Evolutionary conservation across 2,113 vertebrate species (phyloP).

Genomic region (Hassar affinis): DNA sequence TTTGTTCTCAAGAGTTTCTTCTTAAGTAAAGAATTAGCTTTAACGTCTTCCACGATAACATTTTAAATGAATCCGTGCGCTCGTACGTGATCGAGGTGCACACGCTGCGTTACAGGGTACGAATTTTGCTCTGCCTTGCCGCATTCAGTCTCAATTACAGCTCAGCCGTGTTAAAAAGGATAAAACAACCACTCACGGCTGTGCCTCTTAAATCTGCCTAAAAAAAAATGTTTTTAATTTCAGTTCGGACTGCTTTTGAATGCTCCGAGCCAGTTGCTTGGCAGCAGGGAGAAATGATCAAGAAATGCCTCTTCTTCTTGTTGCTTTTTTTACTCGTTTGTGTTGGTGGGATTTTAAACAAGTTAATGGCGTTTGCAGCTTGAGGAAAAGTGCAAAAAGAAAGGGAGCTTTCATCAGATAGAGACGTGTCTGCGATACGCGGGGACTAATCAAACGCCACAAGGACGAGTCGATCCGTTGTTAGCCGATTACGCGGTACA

Average conservation of each 20-base stretch:
- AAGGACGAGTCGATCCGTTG: too few species aligned
- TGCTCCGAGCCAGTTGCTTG: conserved; percentile 14
- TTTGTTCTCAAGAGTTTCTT: not conserved
- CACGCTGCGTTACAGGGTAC: not conserved
- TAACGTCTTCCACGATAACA: not conserved
- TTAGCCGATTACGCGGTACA: not conserved
- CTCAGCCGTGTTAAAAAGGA: not conserved
- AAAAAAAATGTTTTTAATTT: not conserved
- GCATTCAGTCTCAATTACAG: not conserved
- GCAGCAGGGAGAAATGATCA: conserved; percentile 11
- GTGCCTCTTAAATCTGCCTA: not conserved
- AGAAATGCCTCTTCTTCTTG: too few species aligned
- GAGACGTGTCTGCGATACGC: not conserved
- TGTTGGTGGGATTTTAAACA: not conserved
- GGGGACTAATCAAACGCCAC: not conserved
- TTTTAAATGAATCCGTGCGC: not conserved
- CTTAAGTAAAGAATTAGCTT: not conserved
- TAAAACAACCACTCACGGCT: not conserved
- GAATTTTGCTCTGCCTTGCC: not conserved
- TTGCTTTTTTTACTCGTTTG: not conserved
- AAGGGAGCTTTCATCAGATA: not conserved
- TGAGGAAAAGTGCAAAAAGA: not conserved
- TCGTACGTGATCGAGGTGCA: not conserved
- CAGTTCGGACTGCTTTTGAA: not conserved
- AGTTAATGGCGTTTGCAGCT: not conserved